Conservation (phyloP, 1,140 invertebrate genomes). For the Drosophila paulistorum region DNA sequence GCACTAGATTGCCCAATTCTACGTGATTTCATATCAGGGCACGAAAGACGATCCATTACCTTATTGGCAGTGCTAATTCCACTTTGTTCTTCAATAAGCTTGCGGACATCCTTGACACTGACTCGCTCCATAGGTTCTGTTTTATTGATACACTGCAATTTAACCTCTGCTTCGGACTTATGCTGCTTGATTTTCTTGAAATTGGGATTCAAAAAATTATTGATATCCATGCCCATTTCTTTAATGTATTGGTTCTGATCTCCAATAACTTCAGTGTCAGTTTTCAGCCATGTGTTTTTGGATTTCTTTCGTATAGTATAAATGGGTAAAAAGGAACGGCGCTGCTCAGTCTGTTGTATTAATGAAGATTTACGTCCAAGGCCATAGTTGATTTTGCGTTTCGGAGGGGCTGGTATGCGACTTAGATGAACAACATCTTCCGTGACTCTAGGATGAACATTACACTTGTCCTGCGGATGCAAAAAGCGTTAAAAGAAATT, state of each 20-base stretch:
- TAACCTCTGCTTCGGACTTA: neutral
- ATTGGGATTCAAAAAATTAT: conserved; percentile 9
- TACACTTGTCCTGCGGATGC: neutral
- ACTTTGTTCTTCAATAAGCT: neutral
- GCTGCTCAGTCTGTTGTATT: neutral
- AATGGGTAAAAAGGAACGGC: neutral
- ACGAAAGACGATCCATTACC: neutral
- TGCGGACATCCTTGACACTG: neutral
- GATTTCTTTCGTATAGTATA: neutral
- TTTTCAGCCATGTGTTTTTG: conserved; percentile 15
- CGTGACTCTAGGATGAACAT: neutral
- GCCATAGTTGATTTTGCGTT: conserved; percentile 11
- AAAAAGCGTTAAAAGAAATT: neutral
- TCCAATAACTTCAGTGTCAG: neutral
- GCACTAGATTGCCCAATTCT: neutral
- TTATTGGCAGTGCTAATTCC: neutral
- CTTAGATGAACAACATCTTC: conserved; percentile 1
- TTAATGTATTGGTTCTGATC: conserved; percentile 6
- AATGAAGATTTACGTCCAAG: neutral
- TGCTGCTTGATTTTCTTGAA: neutral
- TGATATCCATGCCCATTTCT: conserved; percentile 12
- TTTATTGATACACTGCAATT: neutral
- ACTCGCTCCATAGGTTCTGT: neutral
- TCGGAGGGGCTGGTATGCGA: neutral
- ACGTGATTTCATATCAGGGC: too few relatives aligned